These are phyloP conservation scores for Pseudomugil tenellus DNA, from an alignment of 2,797 vertebrate genomes.

Conservation along the genomic window DNA sequence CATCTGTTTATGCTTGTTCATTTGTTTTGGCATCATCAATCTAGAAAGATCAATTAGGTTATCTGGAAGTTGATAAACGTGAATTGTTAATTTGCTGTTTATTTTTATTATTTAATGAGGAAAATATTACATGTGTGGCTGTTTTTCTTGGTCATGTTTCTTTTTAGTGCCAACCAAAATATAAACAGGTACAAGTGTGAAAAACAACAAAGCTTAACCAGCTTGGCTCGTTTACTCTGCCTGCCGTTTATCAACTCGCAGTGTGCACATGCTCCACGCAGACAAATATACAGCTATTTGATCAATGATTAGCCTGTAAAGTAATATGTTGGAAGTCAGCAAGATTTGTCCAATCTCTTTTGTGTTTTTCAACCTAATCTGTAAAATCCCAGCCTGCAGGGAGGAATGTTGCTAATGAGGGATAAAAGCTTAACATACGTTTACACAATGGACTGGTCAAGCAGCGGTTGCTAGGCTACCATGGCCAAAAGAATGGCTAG, in stretches of 20 bases:
- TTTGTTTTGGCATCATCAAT: constrained; percentile 30
- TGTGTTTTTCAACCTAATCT: constrained; percentile 86
- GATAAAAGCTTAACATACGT: constrained; percentile 86
- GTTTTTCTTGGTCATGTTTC: neutral
- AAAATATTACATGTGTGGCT: neutral
- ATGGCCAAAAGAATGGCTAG: constrained; percentile 82
- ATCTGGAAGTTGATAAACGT: too few relatives aligned
- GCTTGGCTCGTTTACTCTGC: constrained; percentile 43
- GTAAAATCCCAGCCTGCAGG: constrained; percentile 85
- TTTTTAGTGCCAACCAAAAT: constrained; percentile 17
- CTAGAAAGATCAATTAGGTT: too few relatives aligned
- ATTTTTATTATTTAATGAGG: constrained; percentile 11
- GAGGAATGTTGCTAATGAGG: constrained; percentile 84
- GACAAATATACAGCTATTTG: constrained; percentile 76
- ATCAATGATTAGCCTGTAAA: constrained; percentile 82
- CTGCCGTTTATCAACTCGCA: constrained; percentile 65
- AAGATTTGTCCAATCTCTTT: constrained; percentile 83
- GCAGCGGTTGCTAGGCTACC: constrained; percentile 87
- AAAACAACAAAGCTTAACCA: constrained; percentile 37
- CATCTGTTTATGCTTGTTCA: constrained; percentile 49
- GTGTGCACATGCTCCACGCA: constrained; percentile 65
- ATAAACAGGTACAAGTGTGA: constrained; percentile 35
- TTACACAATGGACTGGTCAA: constrained; percentile 85
- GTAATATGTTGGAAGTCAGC: constrained; percentile 85
- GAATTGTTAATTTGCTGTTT: constrained; percentile 15